Base-by-base conservation (phyloP, 2,888 invertebrate species). In the Andrena marginata region DNA sequence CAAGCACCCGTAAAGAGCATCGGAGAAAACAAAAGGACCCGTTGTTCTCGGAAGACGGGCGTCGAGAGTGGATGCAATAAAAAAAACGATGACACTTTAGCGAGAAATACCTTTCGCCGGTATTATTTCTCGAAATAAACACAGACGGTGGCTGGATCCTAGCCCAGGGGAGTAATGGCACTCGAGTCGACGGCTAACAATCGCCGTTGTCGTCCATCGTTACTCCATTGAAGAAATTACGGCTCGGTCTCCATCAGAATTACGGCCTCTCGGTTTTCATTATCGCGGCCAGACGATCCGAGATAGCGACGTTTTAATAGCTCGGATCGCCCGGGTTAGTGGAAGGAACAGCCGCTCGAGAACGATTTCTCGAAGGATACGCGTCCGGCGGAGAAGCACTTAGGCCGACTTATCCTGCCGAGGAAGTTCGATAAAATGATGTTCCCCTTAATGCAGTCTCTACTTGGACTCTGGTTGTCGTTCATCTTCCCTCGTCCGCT, bases 231-330 rank as follows among this genome's bases (percentile, higher is more conserved):
- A 82, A 42, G 42, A 42, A 78, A 84, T 82, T 82, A 72, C 67
- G 33, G 63, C 51, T 48, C 62, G 23, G 35, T 62, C 42, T 71
- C 54, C 78, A 29, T 75, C 68, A 20, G 48, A 75, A 72, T 78
- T 80, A 76, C 64, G 33, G 63, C 71, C 59, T 83, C 74, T 81
- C 79, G 48, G 75, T 77, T 78, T 73, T 85, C 80, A 83, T 87
- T 88, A 88, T 79, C 81, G 64, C 73, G 23, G 20, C 35, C 70
- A 62, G 79, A 73, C 56, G 77, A 82, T 70, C 71, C 73, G 31
- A 26, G 73, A 74, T 65, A 69, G 76, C 73, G 86, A 87, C 83
- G 83, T 87, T 82, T 89, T 89, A 89, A 87, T 89, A 89, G 85
- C 83, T 73, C 62, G 71, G 82, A 87, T 86, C 80, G 75, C 73